A percentile compares a stretch with the other conserved stretches of the same genome.
phyloP scores from a whole-genome alignment of 1,140 invertebrate genomes.

The Telenomus remus region DNA sequence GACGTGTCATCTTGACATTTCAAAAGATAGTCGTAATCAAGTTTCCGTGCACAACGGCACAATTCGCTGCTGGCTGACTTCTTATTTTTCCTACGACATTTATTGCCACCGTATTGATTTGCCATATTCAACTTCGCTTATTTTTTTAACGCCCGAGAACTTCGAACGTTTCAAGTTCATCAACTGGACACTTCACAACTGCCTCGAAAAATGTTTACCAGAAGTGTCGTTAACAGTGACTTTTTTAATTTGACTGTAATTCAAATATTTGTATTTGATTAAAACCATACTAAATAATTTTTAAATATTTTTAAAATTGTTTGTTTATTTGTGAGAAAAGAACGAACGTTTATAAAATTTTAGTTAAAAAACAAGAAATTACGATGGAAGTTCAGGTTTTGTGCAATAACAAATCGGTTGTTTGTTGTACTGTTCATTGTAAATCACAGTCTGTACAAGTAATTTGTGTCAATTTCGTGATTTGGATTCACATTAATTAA shows the following conservation, averaged over 20 bases:
- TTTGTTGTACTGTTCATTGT: slow-evolving; percentile 9
- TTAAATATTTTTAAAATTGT: too few species aligned
- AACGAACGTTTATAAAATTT: too few species aligned
- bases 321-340: too few species aligned
- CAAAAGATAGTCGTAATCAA: slow-evolving; percentile 40
- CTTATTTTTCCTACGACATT: slow-evolving; percentile 14
- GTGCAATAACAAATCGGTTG: not conserved
- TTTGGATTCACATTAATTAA: slow-evolving; percentile 30
- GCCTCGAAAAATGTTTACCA: too few species aligned
- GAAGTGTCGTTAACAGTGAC: too few species aligned
- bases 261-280: too few species aligned
- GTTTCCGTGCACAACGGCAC: slow-evolving; percentile 26
- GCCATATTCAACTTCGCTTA: not conserved
- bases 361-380: too few species aligned
- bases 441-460: slow-evolving; percentile 33
- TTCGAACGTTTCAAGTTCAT: too few species aligned
- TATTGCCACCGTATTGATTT: not conserved
- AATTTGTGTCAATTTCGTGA: slow-evolving; percentile 31
- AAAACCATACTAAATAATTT: too few species aligned
- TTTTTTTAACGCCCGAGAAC: not conserved
- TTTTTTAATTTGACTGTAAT: too few species aligned
- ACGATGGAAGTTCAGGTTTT: not conserved
- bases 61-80: slow-evolving; percentile 8
- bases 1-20: slow-evolving; percentile 53
- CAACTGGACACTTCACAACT: too few species aligned